Base-by-base conservation (phyloP, 2,797 vertebrate genomes). In the Falco biarmicus region DNA sequence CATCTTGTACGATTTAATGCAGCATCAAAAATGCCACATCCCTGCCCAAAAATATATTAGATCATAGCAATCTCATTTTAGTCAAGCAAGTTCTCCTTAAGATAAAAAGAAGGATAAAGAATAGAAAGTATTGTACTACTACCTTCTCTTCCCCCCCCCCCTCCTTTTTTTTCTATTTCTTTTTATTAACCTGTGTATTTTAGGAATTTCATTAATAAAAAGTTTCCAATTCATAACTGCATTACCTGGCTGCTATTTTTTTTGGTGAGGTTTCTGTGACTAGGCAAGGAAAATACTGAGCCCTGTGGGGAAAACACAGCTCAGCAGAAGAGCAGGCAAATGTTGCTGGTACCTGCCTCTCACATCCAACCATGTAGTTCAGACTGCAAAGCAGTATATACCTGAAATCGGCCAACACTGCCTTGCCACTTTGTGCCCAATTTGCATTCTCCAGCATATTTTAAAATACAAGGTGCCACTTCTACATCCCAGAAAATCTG, bases 251-350 rank as follows among this genome's bases (percentile, higher is more conserved):
- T 41, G 5, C 16, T 68, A 8, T 5, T 3, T 4, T 1, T 34
- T 88, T 15, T 31, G 15, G 20, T 29, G 51, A 15, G 3, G 32
- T 37, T 61, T 68, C 75, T 43, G 9, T 7, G 31, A 50, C 2
- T 10, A 32, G 29, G 11, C 37, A 91, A 69, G 29, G 29, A 83
- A 66, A 76, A 28, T 51, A 6, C 11, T 0, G 1, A 83, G 63
- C 6, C 51, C 50, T 1, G 3, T 9, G 4, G 24, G 53, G 78
- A 86, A 15, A 3, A 2, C 45, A 3, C 1, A 0, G 5, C 51
- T 37, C 0, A 0, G 28, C 25, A 43, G 31, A 32, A 79, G 32
- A 79, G 18, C 47, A n/a, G 57, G n/a, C 11, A 75, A 28, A 51
- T 29, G 29, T 12, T 80, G 51, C 6, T 8, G 2, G 26, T 8